Percentiles rank a stretch among this genome's conserved stretches.
Evolutionary conservation across 2,797 vertebrate genomes (phyloP).

Genomic region (Fistularia commersonii): DNA sequence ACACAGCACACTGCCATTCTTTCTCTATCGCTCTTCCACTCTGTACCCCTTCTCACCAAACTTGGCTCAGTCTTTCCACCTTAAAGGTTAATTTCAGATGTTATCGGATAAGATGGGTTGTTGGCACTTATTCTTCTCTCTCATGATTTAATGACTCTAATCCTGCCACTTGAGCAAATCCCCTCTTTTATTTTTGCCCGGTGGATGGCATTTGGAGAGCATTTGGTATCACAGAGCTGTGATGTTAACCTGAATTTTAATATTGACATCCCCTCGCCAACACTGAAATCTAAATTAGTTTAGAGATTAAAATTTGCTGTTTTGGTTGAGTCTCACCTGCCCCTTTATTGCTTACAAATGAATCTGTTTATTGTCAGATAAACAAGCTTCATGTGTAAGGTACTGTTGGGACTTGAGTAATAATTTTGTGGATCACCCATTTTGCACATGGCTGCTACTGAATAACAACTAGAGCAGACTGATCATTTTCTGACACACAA

Average conservation of each 20-base stretch:
- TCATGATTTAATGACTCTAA: conserved; percentile 63
- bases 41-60: conserved; percentile 36
- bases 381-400: conserved; percentile 18
- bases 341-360: conserved; percentile 15
- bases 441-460: conserved; percentile 9
- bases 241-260: conserved; percentile 24
- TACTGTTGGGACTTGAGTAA: conserved; percentile 3
- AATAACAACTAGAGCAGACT: conserved; percentile 13
- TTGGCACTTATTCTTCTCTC: conserved; percentile 63
- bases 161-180: conserved; percentile 62
- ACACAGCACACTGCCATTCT: conserved; percentile 40
- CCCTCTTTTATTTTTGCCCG: conserved; percentile 47
- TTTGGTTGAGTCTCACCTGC: conserved; percentile 11
- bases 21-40: conserved; percentile 20
- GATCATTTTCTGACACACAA: conserved; percentile 10
- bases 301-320: conserved; percentile 26
- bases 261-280: conserved; percentile 18
- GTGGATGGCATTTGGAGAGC: conserved; percentile 47
- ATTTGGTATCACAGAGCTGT: conserved; percentile 50
- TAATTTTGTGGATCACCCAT: conserved; percentile 17
- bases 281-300: conserved; percentile 46
- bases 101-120: conserved; percentile 63
- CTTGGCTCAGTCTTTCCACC: conserved; percentile 55
- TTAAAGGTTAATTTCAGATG: conserved; percentile 67
- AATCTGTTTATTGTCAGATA: conserved; percentile 19